Evolutionary conservation across 2,888 invertebrate species (phyloP), one percentile per base, ranked within the genome.

Genomic region (Lysandra bellargus): DNA sequence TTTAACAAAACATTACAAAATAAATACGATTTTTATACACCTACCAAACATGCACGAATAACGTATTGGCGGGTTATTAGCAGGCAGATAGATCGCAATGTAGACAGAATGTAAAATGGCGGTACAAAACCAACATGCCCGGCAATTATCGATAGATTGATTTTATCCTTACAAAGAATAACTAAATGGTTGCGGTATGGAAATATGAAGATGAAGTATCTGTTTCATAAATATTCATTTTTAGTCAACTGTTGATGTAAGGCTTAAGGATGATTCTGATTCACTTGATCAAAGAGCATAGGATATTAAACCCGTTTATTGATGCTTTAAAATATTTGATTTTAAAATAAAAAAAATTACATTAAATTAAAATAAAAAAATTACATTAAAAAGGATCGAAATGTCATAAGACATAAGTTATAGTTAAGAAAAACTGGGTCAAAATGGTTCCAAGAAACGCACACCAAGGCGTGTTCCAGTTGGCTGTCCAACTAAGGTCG

Each of bases 81-180:
- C 49, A 30, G 33, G 30, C 64, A 12, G 33, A n/a, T n/a, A n/a
- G n/a, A 69, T 69, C 17, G 14, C n/a, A 23, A 44, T 44, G 49
- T 30, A 33, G 76, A 57, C 76, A 76, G 76, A 53, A 76, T 76
- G 76, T 53, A 14, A 76, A 76, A 76, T 76, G 76, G 17, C 53
- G 23, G 30, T 76, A 76, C 76, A 76, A 53, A 76, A 76, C 17
- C 37, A 57, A 76, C 76, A 76, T 57, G 76, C 17, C 33, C 53
- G 33, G 33, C 76, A 76, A 76, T 76, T 76, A 76, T 30, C 30
- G 30, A 14, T 76, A 76, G 57, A 76, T 76, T 76, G 76, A 76
- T 76, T 76, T 76, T 76, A 76, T 53, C 76, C 76, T 76, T 76
- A 76, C 76, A 44, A 49, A 75, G 75, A 17, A 37, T 69, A 37